Conservation (phyloP, 1,140 invertebrate species). For the Drosophila seguyi region DNA sequence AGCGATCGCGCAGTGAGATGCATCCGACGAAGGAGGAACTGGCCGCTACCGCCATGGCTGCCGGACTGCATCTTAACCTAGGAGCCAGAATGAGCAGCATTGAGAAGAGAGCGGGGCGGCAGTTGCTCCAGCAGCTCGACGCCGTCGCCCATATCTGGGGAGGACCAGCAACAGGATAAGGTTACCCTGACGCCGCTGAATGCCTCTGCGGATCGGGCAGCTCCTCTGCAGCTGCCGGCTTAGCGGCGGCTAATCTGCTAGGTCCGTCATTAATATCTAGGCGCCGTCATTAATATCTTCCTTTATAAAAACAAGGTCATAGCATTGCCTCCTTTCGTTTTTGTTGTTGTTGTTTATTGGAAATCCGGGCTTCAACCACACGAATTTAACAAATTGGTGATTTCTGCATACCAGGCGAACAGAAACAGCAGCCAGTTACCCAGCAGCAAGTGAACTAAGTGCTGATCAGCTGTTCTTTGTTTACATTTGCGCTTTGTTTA, state of each 20-base stretch:
- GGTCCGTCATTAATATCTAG: too few species aligned
- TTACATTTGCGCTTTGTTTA: too few species aligned
- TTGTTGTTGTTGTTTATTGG: too few species aligned
- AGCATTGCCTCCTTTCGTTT: too few species aligned
- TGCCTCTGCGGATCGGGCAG: constrained; percentile 29
- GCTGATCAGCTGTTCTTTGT: too few species aligned
- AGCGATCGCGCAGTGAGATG: constrained; percentile 72
- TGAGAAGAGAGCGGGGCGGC: constrained; percentile 72
- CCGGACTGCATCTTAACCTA: constrained; percentile 72
- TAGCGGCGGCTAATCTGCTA: constrained; percentile 82
- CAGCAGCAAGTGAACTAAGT: too few species aligned
- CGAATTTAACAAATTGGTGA: too few species aligned
- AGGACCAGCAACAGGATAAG: constrained; percentile 73
- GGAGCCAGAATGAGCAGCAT: constrained; percentile 80
- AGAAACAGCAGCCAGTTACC: too few species aligned
- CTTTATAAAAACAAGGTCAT: too few species aligned
- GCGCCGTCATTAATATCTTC: too few species aligned
- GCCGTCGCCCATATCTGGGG: constrained; percentile 50
- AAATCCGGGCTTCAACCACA: too few species aligned
- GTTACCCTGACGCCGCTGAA: constrained; percentile 82
- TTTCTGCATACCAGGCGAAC: too few species aligned
- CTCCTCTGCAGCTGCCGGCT: constrained; percentile 54
- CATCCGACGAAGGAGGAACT: constrained; percentile 79
- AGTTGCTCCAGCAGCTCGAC: constrained; percentile 58
- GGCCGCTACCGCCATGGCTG: constrained; percentile 62